These are phyloP conservation scores for Empis stercorea DNA, from an alignment of 2,888 invertebrate genomes.

Conservation along the genomic window DNA sequence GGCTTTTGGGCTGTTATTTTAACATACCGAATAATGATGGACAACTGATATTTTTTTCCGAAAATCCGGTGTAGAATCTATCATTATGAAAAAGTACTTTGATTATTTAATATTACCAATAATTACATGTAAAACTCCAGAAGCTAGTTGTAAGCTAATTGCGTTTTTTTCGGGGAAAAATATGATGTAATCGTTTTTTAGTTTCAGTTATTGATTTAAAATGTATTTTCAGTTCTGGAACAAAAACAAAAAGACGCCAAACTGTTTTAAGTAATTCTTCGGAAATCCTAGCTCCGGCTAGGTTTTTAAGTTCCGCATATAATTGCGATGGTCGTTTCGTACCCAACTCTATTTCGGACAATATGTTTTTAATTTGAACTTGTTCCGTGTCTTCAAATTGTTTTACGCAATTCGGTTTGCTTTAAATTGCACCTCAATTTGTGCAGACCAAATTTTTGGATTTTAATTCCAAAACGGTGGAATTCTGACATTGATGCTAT, in stretches of 20 bases:
- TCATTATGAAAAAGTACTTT: slow-evolving; percentile 1
- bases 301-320: too few relatives aligned
- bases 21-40: slow-evolving; percentile 2
- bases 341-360: too few relatives aligned
- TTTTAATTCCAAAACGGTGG: too few relatives aligned
- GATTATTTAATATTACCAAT: slow-evolving; percentile 1
- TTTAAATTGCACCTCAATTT: too few relatives aligned
- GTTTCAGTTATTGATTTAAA: slow-evolving; percentile 3
- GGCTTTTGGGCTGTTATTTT: background rate
- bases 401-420: too few relatives aligned
- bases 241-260: background rate
- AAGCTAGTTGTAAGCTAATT: slow-evolving; percentile 2
- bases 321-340: too few relatives aligned
- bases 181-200: slow-evolving; percentile 2
- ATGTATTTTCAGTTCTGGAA: background rate
- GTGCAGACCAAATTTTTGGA: too few relatives aligned
- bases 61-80: background rate
- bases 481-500: too few relatives aligned
- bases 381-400: too few relatives aligned
- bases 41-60: slow-evolving; percentile 1
- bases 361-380: too few relatives aligned
- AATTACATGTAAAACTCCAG: slow-evolving; percentile 2
- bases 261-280: too few relatives aligned
- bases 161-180: slow-evolving; percentile 2
- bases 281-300: too few relatives aligned